phyloP scores from a whole-genome alignment of 2,888 invertebrate genomes.

The Loripinus fragilis region DNA sequence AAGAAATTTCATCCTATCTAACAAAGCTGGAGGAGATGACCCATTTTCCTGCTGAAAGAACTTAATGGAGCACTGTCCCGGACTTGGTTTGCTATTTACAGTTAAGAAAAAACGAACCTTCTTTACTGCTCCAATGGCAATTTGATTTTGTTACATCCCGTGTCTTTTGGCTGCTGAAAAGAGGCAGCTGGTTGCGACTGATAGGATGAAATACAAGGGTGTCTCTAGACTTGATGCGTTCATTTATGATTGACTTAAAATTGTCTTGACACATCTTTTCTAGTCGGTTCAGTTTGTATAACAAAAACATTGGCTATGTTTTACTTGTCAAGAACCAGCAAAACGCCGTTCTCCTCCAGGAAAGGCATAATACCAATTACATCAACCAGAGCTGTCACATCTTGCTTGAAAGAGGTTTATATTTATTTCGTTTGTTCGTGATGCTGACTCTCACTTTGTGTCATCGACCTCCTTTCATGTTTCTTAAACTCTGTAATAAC shows the following conservation, averaged over 20 bases:
- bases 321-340: slow-evolving; percentile 16
- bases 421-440: not conserved
- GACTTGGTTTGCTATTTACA: slow-evolving; percentile 12
- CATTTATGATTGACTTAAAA: slow-evolving; percentile 6
- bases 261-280: slow-evolving; percentile 10
- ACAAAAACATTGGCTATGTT: not conserved
- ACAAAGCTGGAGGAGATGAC: not conserved
- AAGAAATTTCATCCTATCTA: not conserved
- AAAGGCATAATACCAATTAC: slow-evolving; percentile 20
- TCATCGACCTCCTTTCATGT: not conserved
- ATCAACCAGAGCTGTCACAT: slow-evolving; percentile 1
- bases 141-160: not conserved
- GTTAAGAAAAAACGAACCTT: slow-evolving; percentile 3
- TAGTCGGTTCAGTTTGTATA: slow-evolving; percentile 9
- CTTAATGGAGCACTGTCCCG: not conserved
- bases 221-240: not conserved
- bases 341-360: slow-evolving; percentile 1
- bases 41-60: slow-evolving; percentile 15
- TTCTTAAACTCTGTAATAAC: not conserved
- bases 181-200: slow-evolving; percentile 2
- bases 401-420: not conserved
- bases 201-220: slow-evolving; percentile 12
- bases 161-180: not conserved
- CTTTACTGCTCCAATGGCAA: not conserved
- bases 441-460: not conserved